Evolutionary conservation across 2,797 vertebrate genomes (phyloP).

Genomic region (Poliocrania exsul): DNA sequence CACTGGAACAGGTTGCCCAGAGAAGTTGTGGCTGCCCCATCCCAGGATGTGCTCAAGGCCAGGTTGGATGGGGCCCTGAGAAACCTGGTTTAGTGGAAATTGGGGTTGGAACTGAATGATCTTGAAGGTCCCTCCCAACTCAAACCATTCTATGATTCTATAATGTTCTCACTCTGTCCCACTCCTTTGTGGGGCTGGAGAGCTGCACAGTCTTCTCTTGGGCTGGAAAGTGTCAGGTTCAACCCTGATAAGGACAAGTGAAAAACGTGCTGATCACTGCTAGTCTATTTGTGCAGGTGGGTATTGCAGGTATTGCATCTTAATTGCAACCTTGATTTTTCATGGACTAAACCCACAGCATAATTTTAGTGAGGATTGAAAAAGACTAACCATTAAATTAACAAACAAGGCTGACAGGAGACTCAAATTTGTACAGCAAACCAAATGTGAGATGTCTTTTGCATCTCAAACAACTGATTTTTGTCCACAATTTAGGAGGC

Average conservation of each 20-base stretch:
- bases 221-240: too few relatives aligned
- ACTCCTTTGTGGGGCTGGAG: too few relatives aligned
- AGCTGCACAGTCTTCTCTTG: not conserved
- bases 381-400: fast-evolving
- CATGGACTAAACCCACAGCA: fast-evolving
- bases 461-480: not conserved
- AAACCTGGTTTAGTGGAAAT: not conserved
- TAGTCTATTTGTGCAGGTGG: fast-evolving
- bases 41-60: not conserved
- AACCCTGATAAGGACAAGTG: fast-evolving
- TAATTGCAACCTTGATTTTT: not conserved
- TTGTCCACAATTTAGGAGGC: not conserved
- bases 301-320: fast-evolving
- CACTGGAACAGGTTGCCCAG: not conserved
- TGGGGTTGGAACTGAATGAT: fast-evolving
- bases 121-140: not conserved
- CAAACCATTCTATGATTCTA: not conserved
- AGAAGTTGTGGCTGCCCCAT: not conserved
- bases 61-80: not conserved
- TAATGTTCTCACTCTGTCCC: not conserved
- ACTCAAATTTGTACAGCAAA: not conserved
- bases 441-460: fast-evolving
- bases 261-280: fast-evolving
- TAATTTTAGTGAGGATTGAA: not conserved
- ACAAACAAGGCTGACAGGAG: too few relatives aligned